Percentiles rank a stretch among this genome's conserved stretches.
phyloP scores from a whole-genome alignment of 2,797 vertebrate species.

The Avahi laniger region DNA sequence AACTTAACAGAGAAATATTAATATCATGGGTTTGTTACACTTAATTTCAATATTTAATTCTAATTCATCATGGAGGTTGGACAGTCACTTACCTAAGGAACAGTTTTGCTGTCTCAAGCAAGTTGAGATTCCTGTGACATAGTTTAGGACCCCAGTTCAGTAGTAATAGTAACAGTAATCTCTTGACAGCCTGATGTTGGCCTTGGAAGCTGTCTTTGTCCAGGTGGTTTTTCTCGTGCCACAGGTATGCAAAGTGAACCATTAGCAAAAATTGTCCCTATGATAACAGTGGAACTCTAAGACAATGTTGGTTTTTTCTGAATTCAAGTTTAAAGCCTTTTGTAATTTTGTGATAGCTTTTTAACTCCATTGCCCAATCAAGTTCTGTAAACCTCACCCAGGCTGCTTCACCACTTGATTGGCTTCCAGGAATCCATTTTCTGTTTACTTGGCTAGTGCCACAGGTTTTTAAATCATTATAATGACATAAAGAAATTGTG shows the following conservation, averaged over 20 bases:
- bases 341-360: background rate
- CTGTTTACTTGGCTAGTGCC: background rate
- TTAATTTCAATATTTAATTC: conserved; percentile 39
- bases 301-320: background rate
- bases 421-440: background rate
- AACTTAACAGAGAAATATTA: background rate
- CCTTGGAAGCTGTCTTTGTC: background rate
- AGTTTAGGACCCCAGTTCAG: background rate
- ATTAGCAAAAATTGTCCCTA: background rate
- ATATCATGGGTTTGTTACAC: background rate
- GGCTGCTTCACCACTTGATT: background rate
- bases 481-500: background rate
- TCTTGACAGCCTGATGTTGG: background rate
- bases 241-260: background rate
- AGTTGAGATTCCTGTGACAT: background rate
- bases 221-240: background rate
- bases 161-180: background rate
- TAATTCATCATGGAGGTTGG: background rate
- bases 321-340: background rate
- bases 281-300: background rate
- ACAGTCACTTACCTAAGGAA: background rate
- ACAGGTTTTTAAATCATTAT: conserved; percentile 26
- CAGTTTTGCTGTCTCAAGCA: background rate
- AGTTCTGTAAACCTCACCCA: background rate
- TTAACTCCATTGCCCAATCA: background rate